These are phyloP conservation scores for Tetheella fluctuosa DNA, from an alignment of 2,888 invertebrate species.

Conservation along the genomic window DNA sequence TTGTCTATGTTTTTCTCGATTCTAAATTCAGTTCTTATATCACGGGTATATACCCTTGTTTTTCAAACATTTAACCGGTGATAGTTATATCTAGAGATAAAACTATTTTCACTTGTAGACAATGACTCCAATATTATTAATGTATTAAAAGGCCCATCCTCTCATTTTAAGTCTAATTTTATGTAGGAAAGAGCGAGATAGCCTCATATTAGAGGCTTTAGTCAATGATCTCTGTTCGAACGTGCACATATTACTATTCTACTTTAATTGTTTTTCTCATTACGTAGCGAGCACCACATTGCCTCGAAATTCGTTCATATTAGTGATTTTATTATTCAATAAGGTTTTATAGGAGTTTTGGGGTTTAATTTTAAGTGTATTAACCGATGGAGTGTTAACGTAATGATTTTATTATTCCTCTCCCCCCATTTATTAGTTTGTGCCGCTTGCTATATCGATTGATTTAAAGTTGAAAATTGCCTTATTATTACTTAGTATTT, in stretches of 20 bases:
- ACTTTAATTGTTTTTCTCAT: constrained; percentile 34
- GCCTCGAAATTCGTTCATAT: constrained; percentile 34
- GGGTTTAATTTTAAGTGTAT: constrained; percentile 64
- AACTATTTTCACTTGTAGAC: background rate
- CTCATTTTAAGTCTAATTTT: background rate
- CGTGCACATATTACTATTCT: constrained; percentile 45
- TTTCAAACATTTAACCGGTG: too few species aligned
- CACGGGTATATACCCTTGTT: too few species aligned
- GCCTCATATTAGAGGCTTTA: constrained; percentile 45
- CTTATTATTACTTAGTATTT: constrained; percentile 52
- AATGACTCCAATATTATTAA: background rate
- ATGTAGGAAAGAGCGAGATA: constrained; percentile 34
- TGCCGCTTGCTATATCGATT: constrained; percentile 50
- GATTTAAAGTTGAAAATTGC: constrained; percentile 40
- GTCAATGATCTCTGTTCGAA: constrained; percentile 61
- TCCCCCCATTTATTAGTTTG: constrained; percentile 38
- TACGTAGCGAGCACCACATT: constrained; percentile 39
- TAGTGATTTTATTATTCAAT: constrained; percentile 50
- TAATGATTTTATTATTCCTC: constrained; percentile 36
- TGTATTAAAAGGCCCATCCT: background rate
- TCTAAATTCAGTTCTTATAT: too few species aligned
- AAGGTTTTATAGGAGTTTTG: constrained; percentile 65
- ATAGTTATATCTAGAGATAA: too few species aligned
- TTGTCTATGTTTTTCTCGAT: too few species aligned
- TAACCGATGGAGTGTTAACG: constrained; percentile 73